A percentile compares a stretch with the other conserved stretches of the same genome.
Conservation (phyloP, 2,888 invertebrate genomes). For the Patella depressa region DNA sequence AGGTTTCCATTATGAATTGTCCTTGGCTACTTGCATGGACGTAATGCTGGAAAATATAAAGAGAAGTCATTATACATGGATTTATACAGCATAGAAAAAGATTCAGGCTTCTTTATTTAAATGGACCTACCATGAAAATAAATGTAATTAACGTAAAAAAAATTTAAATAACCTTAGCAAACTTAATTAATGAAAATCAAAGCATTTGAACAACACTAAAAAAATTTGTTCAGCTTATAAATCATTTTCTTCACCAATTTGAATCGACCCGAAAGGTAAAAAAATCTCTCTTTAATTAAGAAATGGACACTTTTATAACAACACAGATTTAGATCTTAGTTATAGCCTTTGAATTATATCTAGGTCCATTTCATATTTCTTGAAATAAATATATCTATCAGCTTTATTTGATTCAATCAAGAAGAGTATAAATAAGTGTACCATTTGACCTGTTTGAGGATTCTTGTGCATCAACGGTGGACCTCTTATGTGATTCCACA, state of each 20-base stretch:
- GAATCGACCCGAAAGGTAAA: no score
- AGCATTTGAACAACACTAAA: no score
- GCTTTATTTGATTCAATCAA: no score
- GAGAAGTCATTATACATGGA: neutral
- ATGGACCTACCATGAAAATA: neutral
- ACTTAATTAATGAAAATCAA: no score
- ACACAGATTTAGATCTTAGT: no score
- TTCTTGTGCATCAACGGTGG: slow-evolving; percentile 96
- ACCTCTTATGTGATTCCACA: slow-evolving; percentile 99
- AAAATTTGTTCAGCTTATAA: no score
- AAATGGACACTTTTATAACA: no score
- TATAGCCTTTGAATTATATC: no score
- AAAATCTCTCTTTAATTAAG: no score
- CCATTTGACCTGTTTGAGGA: slow-evolving; percentile 87
- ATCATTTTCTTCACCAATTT: no score
- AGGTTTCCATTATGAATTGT: slow-evolving; percentile 97
- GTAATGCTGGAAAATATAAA: slow-evolving; percentile 76
- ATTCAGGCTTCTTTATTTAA: neutral
- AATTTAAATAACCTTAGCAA: neutral
- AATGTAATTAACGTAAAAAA: neutral
- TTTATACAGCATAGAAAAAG: neutral
- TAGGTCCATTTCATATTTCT: no score
- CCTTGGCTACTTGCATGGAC: slow-evolving; percentile 97
- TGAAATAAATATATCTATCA: neutral
- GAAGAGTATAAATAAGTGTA: slow-evolving; percentile 36